phyloP scores from a whole-genome alignment of 1,140 invertebrate genomes.

The Aphelenchoides fujianensis region DNA sequence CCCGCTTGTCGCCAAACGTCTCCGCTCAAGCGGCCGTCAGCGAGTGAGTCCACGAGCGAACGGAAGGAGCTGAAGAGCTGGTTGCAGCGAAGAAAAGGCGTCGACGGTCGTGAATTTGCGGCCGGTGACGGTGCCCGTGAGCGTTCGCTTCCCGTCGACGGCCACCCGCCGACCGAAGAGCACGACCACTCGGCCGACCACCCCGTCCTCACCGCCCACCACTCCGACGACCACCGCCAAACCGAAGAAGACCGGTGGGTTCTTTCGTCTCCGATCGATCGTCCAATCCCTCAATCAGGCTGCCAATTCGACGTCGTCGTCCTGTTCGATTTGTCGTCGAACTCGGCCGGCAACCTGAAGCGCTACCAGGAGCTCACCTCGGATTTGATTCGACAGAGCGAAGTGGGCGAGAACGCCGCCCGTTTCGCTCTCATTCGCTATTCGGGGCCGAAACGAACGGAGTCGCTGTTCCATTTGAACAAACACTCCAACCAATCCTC shows the following conservation, averaged over 20 bases:
- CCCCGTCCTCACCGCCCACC: too few species aligned
- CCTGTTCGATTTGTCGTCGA: slow-evolving; percentile 30
- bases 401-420: slow-evolving; percentile 29
- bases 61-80: too few species aligned
- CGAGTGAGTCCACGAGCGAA: too few species aligned
- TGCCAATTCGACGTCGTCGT: slow-evolving; percentile 36
- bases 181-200: neutral
- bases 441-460: slow-evolving; percentile 26
- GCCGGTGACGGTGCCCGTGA: neutral
- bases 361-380: slow-evolving; percentile 30
- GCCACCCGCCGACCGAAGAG: neutral
- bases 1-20: too few species aligned
- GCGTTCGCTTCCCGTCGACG: slow-evolving; percentile 12
- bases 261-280: neutral
- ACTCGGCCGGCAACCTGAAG: slow-evolving; percentile 28
- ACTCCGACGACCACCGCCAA: slow-evolving; percentile 21
- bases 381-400: slow-evolving; percentile 23
- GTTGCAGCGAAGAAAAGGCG: neutral
- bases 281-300: slow-evolving; percentile 5
- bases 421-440: slow-evolving; percentile 34
- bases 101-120: neutral
- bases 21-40: too few species aligned
- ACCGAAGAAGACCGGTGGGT: slow-evolving; percentile 20
- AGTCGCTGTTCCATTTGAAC: slow-evolving; percentile 32
- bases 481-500: slow-evolving; percentile 30